A percentile compares a stretch with the other conserved stretches of the same genome.
phyloP scores from a whole-genome alignment of 2,888 invertebrate genomes.

The Mayetiola destructor region DNA sequence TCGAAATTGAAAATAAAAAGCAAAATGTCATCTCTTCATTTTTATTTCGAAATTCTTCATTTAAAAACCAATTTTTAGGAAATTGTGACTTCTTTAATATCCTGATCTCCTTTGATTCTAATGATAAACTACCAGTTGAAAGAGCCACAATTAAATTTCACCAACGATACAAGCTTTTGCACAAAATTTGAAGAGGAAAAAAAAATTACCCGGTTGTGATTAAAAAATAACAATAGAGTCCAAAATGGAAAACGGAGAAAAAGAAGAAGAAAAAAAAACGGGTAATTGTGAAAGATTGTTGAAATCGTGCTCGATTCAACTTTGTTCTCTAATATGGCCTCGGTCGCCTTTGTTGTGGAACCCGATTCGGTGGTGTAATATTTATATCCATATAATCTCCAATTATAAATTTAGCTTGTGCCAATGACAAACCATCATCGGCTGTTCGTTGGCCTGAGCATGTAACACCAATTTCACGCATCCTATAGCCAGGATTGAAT shows the following conservation, averaged over 20 bases:
- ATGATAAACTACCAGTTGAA: too few species aligned
- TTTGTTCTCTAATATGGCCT: conserved; percentile 38
- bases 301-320: too few species aligned
- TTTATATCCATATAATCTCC: conserved; percentile 97
- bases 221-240: too few species aligned
- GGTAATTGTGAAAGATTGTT: neutral
- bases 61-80: too few species aligned
- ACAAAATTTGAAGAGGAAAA: neutral
- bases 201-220: too few species aligned
- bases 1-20: too few species aligned
- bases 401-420: conserved; percentile 75
- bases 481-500: conserved; percentile 64
- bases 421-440: conserved; percentile 86
- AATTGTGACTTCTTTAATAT: too few species aligned
- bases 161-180: too few species aligned
- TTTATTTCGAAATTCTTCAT: too few species aligned
- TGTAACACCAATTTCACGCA: conserved; percentile 90
- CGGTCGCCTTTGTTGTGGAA: conserved; percentile 50
- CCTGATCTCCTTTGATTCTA: too few species aligned
- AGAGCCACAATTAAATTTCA: too few species aligned
- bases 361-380: conserved; percentile 69
- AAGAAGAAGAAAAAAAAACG: neutral
- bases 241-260: neutral
- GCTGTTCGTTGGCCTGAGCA: conserved; percentile 82
- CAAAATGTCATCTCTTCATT: too few species aligned